phyloP scores from a whole-genome alignment of 2,797 vertebrate genomes.

The Geotria australis region DNA sequence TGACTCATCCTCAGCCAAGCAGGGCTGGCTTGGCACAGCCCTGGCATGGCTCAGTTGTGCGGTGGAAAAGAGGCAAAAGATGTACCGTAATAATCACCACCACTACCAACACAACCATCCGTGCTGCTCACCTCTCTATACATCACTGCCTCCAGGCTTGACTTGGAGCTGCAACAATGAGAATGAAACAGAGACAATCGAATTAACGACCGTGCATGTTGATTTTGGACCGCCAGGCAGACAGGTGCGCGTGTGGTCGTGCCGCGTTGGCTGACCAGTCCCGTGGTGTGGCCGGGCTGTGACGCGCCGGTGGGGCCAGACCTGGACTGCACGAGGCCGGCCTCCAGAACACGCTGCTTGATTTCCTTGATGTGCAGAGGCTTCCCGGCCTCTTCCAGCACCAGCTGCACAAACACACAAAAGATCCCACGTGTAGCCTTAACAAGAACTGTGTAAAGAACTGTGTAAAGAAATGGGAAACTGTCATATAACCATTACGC shows the following conservation, averaged over 20 bases:
- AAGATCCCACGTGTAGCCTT: neutral
- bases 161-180: constrained; percentile 19
- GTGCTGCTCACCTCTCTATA: constrained; percentile 25
- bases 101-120: no score
- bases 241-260: no score
- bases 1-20: neutral
- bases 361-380: constrained; percentile 47
- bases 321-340: constrained; percentile 36
- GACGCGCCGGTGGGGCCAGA: constrained; percentile 1
- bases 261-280: no score
- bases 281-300: no score
- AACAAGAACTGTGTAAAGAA: neutral
- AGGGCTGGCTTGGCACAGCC: neutral
- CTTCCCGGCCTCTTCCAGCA: constrained; percentile 27
- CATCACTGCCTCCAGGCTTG: constrained; percentile 36
- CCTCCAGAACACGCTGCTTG: constrained; percentile 32
- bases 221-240: no score
- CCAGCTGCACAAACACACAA: constrained; percentile 12
- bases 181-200: no score
- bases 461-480: no score
- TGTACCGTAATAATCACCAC: no score
- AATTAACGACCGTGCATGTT: no score
- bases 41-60: neutral
- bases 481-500: no score
- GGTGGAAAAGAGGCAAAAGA: neutral